These are phyloP conservation scores for Gastrophryne carolinensis DNA, from an alignment of 2,797 vertebrate species.

Conservation along the genomic window DNA sequence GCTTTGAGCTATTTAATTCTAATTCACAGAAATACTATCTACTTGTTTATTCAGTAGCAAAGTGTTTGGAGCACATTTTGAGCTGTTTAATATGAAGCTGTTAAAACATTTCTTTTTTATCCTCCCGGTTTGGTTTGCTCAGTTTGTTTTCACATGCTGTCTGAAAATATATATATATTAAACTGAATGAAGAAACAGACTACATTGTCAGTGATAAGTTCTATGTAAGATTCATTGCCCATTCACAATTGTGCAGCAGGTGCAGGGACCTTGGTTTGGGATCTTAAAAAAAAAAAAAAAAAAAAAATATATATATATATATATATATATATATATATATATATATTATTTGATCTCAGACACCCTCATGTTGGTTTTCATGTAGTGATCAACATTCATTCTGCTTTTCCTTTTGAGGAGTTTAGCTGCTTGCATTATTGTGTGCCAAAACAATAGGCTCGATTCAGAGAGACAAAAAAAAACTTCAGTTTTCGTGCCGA, in stretches of 20 bases:
- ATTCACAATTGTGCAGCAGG: not conserved
- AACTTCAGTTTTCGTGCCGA: too few relatives aligned
- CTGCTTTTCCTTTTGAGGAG: too few relatives aligned
- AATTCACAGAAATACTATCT: conserved; percentile 88
- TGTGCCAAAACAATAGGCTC: too few relatives aligned
- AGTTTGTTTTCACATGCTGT: conserved; percentile 62
- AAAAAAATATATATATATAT: too few relatives aligned
- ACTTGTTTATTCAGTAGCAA: conserved; percentile 87
- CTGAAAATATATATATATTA: conserved; percentile 56
- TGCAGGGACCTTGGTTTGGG: not conserved
- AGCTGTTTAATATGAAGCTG: conserved; percentile 83
- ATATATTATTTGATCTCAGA: too few relatives aligned
- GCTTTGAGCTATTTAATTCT: conserved; percentile 97
- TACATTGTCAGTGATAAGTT: conserved; percentile 37
- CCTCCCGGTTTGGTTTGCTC: too few relatives aligned
- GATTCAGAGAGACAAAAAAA: too few relatives aligned
- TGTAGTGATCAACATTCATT: too few relatives aligned
- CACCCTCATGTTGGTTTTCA: too few relatives aligned
- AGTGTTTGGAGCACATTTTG: conserved; percentile 73
- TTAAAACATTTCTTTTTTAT: conserved; percentile 75
- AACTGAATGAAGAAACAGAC: conserved; percentile 51
- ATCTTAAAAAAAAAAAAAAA: not conserved
- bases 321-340: too few relatives aligned
- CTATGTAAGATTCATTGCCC: not conserved
- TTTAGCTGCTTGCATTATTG: too few relatives aligned